Base-by-base conservation (phyloP, 2,888 invertebrate species). In the Cephalotes varians region DNA sequence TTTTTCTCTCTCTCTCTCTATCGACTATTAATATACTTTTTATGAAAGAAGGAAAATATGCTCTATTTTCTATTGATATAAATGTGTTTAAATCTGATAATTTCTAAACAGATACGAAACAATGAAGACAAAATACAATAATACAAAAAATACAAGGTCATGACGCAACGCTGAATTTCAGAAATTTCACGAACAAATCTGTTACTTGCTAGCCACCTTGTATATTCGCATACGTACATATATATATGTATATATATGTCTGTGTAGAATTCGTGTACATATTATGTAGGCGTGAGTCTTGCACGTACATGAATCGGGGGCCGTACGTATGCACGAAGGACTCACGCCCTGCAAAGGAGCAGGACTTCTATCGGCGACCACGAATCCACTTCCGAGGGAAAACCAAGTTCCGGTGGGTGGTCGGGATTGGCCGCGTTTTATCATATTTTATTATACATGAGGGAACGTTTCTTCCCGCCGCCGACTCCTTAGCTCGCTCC, bases 391-490 rank as follows among this genome's bases (percentile, higher is more conserved):
- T 86, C 83, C 88, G 77, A 82, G 72, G 83, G 88, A 81, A 84
- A 90, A 85, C 76, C 86, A 74, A 86, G 90, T 86, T 91, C 88
- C 90, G 88, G 85, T 84, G 84, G 86, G 84, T 86, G 88, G 85
- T 87, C 79, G 85, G 89, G 86, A 92, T 92, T 89, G 91, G 85
- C 84, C 81, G 87, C 86, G 89, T 91, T 92, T 92, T 90, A 92
- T 92, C 92, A 92, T 92, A 92, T 92, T 92, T 92, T 92, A 92
- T 92, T 91, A 92, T 91, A 92, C 92, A 92, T 90, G 89, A 90
- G 88, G 89, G 90, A 87, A 81, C 84, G 85, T 83, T 84, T 79
- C 89, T 80, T 67, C 81, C 44, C 37, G 25, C 58, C 79, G 58
- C 62, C 65, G 58, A 65, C 65, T 80, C 34, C 79, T 84, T 77